Conservation (phyloP, 1,140 invertebrate genomes). For the Drosophila willistoni region DNA sequence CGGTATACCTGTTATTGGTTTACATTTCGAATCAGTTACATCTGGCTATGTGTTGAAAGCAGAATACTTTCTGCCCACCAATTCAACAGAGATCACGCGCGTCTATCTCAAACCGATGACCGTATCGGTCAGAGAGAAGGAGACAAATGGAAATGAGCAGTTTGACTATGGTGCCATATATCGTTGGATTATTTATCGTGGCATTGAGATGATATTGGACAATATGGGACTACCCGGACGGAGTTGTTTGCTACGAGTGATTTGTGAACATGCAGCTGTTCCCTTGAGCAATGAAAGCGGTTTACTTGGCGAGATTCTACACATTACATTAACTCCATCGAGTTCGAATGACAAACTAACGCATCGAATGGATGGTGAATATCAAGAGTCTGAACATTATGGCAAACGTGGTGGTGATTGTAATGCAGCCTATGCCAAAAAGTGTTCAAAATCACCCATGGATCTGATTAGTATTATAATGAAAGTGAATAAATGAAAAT, state of each 20-base stretch:
- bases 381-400: slow-evolving; percentile 52
- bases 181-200: slow-evolving; percentile 76
- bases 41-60: slow-evolving; percentile 81
- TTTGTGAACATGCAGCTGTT: slow-evolving; percentile 89
- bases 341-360: slow-evolving; percentile 51
- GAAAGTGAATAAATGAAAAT: slow-evolving; percentile 40
- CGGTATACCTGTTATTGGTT: slow-evolving; percentile 75
- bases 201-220: slow-evolving; percentile 69
- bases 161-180: slow-evolving; percentile 51
- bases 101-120: slow-evolving; percentile 63
- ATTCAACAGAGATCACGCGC: slow-evolving; percentile 55
- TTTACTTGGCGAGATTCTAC: slow-evolving; percentile 87
- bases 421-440: slow-evolving; percentile 34
- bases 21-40: slow-evolving; percentile 77
- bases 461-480: slow-evolving; percentile 52
- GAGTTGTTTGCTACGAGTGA: slow-evolving; percentile 88
- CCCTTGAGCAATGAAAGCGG: slow-evolving; percentile 87
- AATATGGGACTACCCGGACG: slow-evolving; percentile 86
- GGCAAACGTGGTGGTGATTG: slow-evolving; percentile 58
- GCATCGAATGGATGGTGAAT: slow-evolving; percentile 42
- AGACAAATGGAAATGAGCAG: background rate
- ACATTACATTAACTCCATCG: slow-evolving; percentile 86
- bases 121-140: slow-evolving; percentile 49
- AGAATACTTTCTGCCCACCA: slow-evolving; percentile 77
- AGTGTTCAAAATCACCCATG: slow-evolving; percentile 56